A percentile compares a stretch with the other conserved stretches of the same genome.
These are phyloP conservation scores for Halictus quadricinctus DNA, from an alignment of 2,888 invertebrate species.

Conservation along the genomic window DNA sequence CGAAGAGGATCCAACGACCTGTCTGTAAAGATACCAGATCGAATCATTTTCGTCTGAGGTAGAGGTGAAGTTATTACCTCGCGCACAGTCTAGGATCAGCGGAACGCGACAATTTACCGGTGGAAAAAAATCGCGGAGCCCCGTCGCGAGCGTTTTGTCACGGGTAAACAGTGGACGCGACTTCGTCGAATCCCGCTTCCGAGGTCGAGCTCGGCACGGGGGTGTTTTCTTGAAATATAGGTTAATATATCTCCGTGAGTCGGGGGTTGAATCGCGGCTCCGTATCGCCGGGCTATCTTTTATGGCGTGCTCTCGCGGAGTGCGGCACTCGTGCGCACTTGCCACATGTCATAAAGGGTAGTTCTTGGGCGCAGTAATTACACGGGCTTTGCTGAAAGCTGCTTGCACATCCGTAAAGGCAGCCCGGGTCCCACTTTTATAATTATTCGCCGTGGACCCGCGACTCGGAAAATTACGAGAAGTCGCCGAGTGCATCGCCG, in stretches of 20 bases:
- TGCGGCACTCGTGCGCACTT: constrained; percentile 14
- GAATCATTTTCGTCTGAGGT: background rate
- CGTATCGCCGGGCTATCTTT: constrained; percentile 50
- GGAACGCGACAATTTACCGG: background rate
- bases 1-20: background rate
- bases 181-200: constrained; percentile 15
- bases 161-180: background rate
- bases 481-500: constrained; percentile 48
- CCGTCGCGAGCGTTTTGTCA: background rate
- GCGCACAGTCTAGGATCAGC: background rate
- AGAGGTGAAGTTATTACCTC: background rate
- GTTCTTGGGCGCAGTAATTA: constrained; percentile 61
- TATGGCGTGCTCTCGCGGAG: constrained; percentile 8
- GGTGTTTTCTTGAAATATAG: constrained; percentile 44
- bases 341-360: constrained; percentile 50
- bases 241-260: constrained; percentile 54
- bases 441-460: constrained; percentile 60
- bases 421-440: constrained; percentile 53
- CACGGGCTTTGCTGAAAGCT: constrained; percentile 50
- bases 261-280: constrained; percentile 29
- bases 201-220: constrained; percentile 6
- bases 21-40: background rate
- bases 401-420: constrained; percentile 54
- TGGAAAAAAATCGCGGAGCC: background rate
- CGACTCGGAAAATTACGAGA: constrained; percentile 42